Base-by-base conservation (phyloP, 2,888 invertebrate genomes). In the Steromphala cineraria region DNA sequence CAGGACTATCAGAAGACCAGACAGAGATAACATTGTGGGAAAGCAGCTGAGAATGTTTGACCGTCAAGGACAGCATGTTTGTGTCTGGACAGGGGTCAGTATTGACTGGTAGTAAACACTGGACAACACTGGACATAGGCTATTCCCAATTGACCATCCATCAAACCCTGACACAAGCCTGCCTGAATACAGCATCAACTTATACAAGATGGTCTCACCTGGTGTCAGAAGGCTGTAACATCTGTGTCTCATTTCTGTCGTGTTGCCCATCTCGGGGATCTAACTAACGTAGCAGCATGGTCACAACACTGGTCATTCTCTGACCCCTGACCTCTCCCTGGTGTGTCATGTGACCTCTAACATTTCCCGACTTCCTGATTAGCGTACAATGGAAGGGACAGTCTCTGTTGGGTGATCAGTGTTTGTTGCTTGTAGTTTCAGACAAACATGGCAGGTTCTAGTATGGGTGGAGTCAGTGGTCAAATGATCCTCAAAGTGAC, bases 281-380 rank as follows among this genome's bases (percentile, higher is more conserved):
- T 46, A 46, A 46, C 46, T 46, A 46, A 46, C 46, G 62, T 62
- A 28, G 36, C 71, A 71, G 71, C 71, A n/a, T 71, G 71, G 71
- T 36, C 40, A 36, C 36, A 40, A 71, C 71, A 71, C 71, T 71
- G 71, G 71, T 71, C 71, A 71, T 28, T 62, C 13, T 17, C 62
- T 62, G 62, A 62, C 24, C 62, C n/a, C 62, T 28, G 62, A 62
- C 62, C 62, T 24, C 28, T 28, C 17, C 15, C 24, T 62, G 24
- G 62, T 24, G 28, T 62, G 28, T 62, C 62, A 71, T 36, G 31
- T 71, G 71, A 71, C 71, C 71, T 71, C 71, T 31, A 36, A 71
- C 71, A 31, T 71, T 71, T 36, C 36, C 40, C 19, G 71, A 71
- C 71, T 71, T 71, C 71, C 71, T 71, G 36, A 71, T 71, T 71